A percentile compares a stretch with the other conserved stretches of the same genome.
Evolutionary conservation across 2,113 vertebrate genomes (phyloP).

Genomic region (Silurus glanis): DNA sequence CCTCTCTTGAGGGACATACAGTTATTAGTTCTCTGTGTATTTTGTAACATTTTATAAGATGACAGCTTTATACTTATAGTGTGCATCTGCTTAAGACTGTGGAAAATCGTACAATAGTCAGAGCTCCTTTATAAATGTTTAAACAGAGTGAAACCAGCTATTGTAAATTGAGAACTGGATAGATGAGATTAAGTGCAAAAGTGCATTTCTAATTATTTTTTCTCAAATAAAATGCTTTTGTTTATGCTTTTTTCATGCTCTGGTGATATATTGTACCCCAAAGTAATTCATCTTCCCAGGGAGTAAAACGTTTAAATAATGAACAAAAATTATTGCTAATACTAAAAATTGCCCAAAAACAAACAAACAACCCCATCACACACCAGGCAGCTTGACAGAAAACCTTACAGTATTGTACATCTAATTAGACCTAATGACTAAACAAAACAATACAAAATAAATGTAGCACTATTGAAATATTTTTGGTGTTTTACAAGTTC

Average conservation of each 20-base stretch:
- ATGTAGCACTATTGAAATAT: neutral
- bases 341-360: neutral
- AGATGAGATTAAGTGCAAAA: neutral
- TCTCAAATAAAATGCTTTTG: neutral
- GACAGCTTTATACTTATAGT: neutral
- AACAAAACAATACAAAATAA: neutral
- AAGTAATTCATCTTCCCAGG: neutral
- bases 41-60: constrained; percentile 2
- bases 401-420: neutral
- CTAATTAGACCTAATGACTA: neutral
- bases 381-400: neutral
- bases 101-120: neutral
- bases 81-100: neutral
- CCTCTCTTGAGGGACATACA: neutral
- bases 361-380: too few species aligned
- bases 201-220: constrained; percentile 4
- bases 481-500: constrained; percentile 4
- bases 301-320: neutral
- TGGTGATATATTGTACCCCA: constrained; percentile 11
- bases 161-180: neutral
- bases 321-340: neutral
- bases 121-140: constrained; percentile 9
- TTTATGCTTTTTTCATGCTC: constrained; percentile 18
- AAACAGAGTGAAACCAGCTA: neutral
- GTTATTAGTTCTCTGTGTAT: neutral